Percentiles rank a stretch among this genome's conserved stretches.
These are phyloP conservation scores for Pseudomyrmex concolor DNA, from an alignment of 1,140 invertebrate genomes.

Conservation along the genomic window DNA sequence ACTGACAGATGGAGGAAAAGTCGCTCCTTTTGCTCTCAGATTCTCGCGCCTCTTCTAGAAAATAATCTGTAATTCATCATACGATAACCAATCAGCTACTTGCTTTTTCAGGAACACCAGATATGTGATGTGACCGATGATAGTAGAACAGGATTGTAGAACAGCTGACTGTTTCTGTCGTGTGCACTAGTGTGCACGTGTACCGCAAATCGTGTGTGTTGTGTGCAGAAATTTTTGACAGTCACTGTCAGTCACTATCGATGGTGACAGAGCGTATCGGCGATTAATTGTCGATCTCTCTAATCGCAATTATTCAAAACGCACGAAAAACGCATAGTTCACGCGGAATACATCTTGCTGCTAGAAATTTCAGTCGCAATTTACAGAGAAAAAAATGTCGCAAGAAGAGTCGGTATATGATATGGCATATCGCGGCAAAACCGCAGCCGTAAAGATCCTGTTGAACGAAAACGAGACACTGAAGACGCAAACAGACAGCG, in stretches of 20 bases:
- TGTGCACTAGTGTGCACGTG: no score
- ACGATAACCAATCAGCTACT: no score
- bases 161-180: no score
- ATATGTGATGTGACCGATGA: no score
- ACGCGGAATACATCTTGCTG: not conserved
- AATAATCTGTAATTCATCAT: no score
- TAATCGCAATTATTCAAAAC: not conserved
- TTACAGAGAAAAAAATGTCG: not conserved
- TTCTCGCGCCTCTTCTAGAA: no score
- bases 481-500: conserved; percentile 75
- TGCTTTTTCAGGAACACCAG: no score
- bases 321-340: not conserved
- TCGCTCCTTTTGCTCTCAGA: no score
- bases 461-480: conserved; percentile 74
- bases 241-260: not conserved
- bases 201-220: no score
- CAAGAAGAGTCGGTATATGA: conserved; percentile 66
- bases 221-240: no score
- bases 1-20: no score
- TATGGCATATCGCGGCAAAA: conserved; percentile 80
- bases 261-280: not conserved
- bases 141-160: no score
- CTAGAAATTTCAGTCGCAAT: not conserved
- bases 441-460: conserved; percentile 73
- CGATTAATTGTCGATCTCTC: not conserved